These are phyloP conservation scores for Triplophysa tibetana DNA, from an alignment of 2,113 vertebrate species.

Conservation along the genomic window DNA sequence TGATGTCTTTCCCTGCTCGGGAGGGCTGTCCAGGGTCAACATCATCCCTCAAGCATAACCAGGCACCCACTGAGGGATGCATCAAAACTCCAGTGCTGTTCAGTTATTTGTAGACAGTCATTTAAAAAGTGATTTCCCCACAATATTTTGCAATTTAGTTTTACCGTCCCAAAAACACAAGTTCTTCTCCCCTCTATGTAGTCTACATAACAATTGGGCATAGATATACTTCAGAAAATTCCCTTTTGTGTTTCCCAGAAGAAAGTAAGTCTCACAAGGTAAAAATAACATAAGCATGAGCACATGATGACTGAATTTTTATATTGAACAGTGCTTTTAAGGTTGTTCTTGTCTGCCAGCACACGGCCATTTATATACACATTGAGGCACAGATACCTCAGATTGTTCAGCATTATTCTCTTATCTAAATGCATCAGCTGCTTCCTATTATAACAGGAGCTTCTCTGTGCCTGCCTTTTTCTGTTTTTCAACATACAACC, in stretches of 20 bases:
- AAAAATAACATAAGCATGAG: too few species aligned
- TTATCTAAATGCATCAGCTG: not conserved
- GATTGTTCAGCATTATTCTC: slow-evolving; percentile 3
- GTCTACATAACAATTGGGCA: too few species aligned
- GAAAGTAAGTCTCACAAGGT: too few species aligned
- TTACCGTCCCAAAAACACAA: too few species aligned
- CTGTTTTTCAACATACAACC: not conserved
- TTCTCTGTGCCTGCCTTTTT: slow-evolving; percentile 9
- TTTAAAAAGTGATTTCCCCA: not conserved
- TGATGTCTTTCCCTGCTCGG: slow-evolving; percentile 9
- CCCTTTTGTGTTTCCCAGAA: too few species aligned
- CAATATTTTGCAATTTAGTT: too few species aligned
- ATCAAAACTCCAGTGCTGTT: not conserved
- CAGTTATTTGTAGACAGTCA: not conserved
- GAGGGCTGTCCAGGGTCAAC: slow-evolving; percentile 18
- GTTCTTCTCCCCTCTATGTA: too few species aligned
- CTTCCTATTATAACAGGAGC: not conserved
- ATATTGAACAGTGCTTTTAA: not conserved
- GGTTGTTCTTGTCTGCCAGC: too few species aligned
- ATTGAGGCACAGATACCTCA: not conserved
- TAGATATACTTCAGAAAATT: too few species aligned
- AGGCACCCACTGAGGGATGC: not conserved
- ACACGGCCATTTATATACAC: not conserved
- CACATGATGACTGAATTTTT: not conserved
- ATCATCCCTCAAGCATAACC: slow-evolving; percentile 7